A percentile compares a stretch with the other conserved stretches of the same genome.
phyloP scores from a whole-genome alignment of 2,888 invertebrate genomes.

The Drosophila cognata region DNA sequence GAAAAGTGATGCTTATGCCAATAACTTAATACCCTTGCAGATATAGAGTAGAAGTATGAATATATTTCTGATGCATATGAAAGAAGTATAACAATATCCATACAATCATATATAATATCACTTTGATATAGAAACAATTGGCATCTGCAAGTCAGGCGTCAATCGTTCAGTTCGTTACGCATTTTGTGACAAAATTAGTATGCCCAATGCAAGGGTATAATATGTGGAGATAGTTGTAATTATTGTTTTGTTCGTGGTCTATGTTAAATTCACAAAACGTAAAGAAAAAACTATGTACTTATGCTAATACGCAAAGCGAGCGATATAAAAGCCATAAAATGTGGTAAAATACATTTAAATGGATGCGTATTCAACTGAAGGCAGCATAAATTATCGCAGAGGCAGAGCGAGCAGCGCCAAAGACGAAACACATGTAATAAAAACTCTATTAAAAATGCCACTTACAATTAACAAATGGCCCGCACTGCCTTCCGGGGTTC shows the following conservation, averaged over 20 bases:
- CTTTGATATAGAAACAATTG: not conserved
- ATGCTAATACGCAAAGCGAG: constrained; percentile 51
- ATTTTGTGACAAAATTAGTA: not conserved
- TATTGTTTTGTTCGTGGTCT: constrained; percentile 27
- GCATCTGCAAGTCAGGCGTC: not conserved
- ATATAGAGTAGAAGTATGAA: not conserved
- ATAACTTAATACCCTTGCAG: not conserved
- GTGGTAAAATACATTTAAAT: constrained; percentile 63
- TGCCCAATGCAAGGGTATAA: not conserved
- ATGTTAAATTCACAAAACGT: constrained; percentile 42
- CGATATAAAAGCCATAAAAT: constrained; percentile 63
- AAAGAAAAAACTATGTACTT: constrained; percentile 13
- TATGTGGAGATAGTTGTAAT: constrained; percentile 36
- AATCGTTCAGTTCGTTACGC: not conserved
- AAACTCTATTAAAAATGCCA: constrained; percentile 71
- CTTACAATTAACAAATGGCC: constrained; percentile 74
- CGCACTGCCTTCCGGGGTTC: constrained; percentile 45
- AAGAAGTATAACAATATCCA: not conserved
- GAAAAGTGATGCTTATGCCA: not conserved
- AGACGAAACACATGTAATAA: constrained; percentile 51
- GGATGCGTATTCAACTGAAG: constrained; percentile 47
- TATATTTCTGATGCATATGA: not conserved
- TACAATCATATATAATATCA: not conserved
- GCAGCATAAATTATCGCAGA: constrained; percentile 63
- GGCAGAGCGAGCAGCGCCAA: not conserved